Conservation (phyloP, 35 echinoderm and acorn worm genomes). For the Acanthaster planci region DNA sequence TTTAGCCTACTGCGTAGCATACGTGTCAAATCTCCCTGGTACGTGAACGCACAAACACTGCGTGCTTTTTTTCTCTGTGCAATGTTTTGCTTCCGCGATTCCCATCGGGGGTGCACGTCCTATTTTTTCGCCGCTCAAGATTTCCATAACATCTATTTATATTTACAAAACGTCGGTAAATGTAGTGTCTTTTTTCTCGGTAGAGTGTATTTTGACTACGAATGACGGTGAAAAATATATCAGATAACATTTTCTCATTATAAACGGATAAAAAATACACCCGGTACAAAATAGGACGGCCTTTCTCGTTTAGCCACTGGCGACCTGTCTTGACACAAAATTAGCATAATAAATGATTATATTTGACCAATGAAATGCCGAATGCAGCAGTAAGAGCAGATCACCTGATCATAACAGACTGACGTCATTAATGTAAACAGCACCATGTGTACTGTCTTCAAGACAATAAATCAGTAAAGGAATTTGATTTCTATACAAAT, state of each 20-base stretch:
- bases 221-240: neutral
- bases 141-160: neutral
- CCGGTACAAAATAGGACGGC: neutral
- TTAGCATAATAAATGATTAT: slow-evolving; percentile 25
- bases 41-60: neutral
- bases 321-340: neutral
- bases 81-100: slow-evolving; percentile 20
- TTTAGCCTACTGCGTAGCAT: neutral
- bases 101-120: neutral
- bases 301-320: neutral
- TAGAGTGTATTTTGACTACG: too few species aligned
- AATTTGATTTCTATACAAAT: too few species aligned
- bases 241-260: neutral
- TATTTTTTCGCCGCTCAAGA: neutral
- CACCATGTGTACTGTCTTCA: too few species aligned
- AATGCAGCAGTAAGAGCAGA: neutral
- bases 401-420: neutral
- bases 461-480: too few species aligned
- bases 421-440: slow-evolving; percentile 26
- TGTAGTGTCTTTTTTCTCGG: too few species aligned
- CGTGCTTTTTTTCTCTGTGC: neutral
- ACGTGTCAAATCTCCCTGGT: neutral
- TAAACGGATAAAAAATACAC: neutral
- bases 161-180: too few species aligned
- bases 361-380: neutral